phyloP scores from a whole-genome alignment of 2,113 vertebrate species.

The Silurus glanis region DNA sequence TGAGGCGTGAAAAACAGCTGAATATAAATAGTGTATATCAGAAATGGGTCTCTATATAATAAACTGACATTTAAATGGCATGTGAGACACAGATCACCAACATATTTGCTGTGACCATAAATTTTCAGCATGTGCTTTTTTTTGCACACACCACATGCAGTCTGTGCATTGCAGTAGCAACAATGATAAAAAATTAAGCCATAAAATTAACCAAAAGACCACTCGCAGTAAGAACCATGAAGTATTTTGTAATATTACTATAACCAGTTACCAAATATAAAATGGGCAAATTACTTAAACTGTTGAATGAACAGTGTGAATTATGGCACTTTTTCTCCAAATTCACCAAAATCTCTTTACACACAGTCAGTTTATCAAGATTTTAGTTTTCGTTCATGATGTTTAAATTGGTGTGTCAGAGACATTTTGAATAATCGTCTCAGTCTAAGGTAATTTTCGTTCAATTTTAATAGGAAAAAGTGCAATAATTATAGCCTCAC shows the following conservation, averaged over 20 bases:
- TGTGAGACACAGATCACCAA: neutral
- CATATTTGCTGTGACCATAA: neutral
- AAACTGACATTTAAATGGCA: neutral
- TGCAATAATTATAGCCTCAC: neutral
- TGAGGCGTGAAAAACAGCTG: no score
- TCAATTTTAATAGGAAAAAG: neutral
- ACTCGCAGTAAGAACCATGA: neutral
- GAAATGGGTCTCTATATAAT: neutral
- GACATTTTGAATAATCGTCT: neutral
- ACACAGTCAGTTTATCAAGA: neutral
- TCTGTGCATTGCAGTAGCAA: neutral
- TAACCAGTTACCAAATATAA: neutral
- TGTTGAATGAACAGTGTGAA: neutral
- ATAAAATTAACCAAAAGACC: neutral
- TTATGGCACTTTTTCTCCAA: neutral
- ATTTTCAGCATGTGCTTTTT: neutral
- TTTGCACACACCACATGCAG: neutral
- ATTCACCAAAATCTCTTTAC: neutral
- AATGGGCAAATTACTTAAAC: neutral
- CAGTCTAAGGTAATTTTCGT: neutral
- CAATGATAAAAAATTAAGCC: neutral
- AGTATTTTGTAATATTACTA: no score
- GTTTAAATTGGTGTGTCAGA: neutral
- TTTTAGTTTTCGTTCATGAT: neutral
- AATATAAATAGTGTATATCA: neutral